Evolutionary conservation across 2,888 invertebrate genomes (phyloP), one percentile per base, ranked within the genome.

Genomic region (Callimorpha dominula): DNA sequence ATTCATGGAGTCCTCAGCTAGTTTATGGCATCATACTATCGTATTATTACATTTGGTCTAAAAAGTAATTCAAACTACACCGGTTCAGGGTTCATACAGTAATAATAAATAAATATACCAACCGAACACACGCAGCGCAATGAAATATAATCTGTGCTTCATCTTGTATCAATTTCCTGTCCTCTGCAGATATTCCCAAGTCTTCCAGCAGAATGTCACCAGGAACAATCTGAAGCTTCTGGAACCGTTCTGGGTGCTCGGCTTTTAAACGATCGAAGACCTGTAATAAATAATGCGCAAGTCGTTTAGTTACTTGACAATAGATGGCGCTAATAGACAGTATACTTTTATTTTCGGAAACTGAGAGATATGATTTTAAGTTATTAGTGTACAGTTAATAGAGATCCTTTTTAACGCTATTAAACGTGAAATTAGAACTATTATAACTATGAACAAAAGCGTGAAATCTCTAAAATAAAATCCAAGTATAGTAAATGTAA

Each of bases 61-160:
- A 31, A 31, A 31, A 31, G 2, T 31, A 31, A 31, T 31, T 46
- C 43, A 46, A 46, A 46, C 6, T 46, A 46, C 43, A 46, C 43
- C 4, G 9, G 43, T 46, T 46, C 8, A 9, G 31, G 31, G 31
- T 31, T 31, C 1, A 31, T 31, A 31, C 31, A 31, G 31, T 1
- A 31, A 31, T 8, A 46, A 46, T 4, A 46, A 6, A 3, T 31
- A 60, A 14, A 62, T 54, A 40, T 42, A 68, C 72, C 71, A 78
- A 96, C 91, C 97, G 97, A 69, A 99, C 97, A 83, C 98, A 98
- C 50, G 98, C 98, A 9, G 98, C 98, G 87, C 98, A 97, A 87
- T 98, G 98, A 91, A 98, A 98, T 15, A 98, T 96, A 12, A 98
- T 96, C 75, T 97, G 96, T 31, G 97, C 96, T 75, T 97, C 96